Conservation (phyloP, 2,888 invertebrate species). For the Diadromus collaris region DNA sequence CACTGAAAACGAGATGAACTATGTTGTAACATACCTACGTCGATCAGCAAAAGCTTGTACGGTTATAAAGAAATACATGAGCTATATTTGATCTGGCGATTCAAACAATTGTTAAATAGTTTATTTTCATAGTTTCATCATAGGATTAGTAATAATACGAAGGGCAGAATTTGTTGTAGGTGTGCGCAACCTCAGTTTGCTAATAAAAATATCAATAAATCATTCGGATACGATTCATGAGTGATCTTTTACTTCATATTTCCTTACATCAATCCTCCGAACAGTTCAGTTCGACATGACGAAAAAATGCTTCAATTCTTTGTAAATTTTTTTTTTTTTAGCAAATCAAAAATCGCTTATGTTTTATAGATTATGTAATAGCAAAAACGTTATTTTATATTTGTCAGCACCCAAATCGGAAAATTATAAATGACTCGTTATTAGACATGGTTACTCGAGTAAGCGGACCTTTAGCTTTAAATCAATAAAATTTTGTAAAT, state of each 20-base stretch:
- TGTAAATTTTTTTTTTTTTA: too few species aligned
- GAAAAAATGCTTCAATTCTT: too few species aligned
- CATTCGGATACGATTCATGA: conserved; percentile 35
- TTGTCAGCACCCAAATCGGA: neutral
- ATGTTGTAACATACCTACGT: neutral
- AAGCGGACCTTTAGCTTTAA: neutral
- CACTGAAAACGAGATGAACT: neutral
- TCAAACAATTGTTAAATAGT: conserved; percentile 7
- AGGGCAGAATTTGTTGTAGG: conserved; percentile 36
- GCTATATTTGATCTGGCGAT: neutral
- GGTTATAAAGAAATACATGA: conserved; percentile 1
- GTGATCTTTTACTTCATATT: conserved; percentile 10
- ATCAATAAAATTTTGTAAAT: neutral
- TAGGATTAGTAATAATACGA: conserved; percentile 40
- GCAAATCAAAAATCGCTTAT: neutral
- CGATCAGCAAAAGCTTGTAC: neutral
- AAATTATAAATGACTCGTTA: too few species aligned
- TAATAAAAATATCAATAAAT: conserved; percentile 49
- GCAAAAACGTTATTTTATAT: neutral
- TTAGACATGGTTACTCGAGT: too few species aligned
- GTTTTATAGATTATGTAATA: neutral
- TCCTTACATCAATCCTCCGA: neutral
- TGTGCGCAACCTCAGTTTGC: conserved; percentile 21
- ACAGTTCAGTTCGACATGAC: neutral
- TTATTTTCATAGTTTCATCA: conserved; percentile 24